Base-by-base conservation (phyloP, 2,888 invertebrate species). In the Adela reaumurella region DNA sequence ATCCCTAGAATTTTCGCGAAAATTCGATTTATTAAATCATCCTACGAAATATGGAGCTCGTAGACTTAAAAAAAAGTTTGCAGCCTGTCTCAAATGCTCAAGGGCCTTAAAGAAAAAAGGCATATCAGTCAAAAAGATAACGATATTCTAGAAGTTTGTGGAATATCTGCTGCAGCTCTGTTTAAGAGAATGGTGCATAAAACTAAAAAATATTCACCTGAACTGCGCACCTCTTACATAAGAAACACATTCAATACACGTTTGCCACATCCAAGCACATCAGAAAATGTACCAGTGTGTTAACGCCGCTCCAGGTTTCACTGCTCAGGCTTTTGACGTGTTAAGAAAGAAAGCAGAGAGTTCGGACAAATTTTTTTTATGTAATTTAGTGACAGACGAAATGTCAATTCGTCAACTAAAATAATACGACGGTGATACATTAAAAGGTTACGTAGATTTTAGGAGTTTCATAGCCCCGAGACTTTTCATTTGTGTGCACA, bases 301-400 rank as follows among this genome's bases (percentile, higher is more conserved):
- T 8, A 50, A 60, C 53, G 59, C 56, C 0, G 51, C 55, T 18
- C 60, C 61, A 14, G 61, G 62, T 1, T 59, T 63, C 45, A 57
- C 57, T 14, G 48, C 50, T 16, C 57, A 58, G 54, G 52, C 57
- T 14, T 57, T 61, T 48, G n/a, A 47, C 2, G 20, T 52, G n/a
- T 52, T 62, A 46, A 52, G 55, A 46, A 18, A 20, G 19, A 54
- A 56, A 35, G 47, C 28, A 6, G n/a, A 51, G 17, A 17, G 18
- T 48, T 46, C 48, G 28, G 44, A 50, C 19, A 45, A 55, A 41
- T 51, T 48, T 44, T 45, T 58, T 17, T 19, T 54, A 47, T 58
- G 57, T 47, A 44, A 50, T 19, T 47, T 62, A 14, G 49, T 59
- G 19, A 49, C 56, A 17, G 57, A 61, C 50, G 58, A 60, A 54